Evolutionary conservation across 64 coral and sea anemone genomes (phyloP), one percentile per base, ranked within the genome.

Genomic region (Montipora sp.): DNA sequence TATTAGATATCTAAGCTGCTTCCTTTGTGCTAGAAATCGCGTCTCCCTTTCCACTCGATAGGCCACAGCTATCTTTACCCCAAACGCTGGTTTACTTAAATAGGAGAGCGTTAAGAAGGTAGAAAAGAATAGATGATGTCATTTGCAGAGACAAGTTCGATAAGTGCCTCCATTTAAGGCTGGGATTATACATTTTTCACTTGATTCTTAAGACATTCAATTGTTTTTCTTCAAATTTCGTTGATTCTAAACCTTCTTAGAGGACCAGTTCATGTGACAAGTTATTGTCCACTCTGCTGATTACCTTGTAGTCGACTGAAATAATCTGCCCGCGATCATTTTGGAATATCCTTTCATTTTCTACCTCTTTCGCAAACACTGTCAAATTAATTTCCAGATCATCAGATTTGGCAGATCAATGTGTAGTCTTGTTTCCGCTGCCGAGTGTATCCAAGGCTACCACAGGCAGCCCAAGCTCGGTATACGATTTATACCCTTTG

Each of bases 151-250:
- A 82, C 55, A 45, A 5, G 48, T 16, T 58, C 45, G 24, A 24
- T 57, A 50, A 78, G 75, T 78, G 44, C 11, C 45, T 20, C 6
- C 11, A 50, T 78, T 48, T 4, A 19, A 78, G 44, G 47, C 44
- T 11, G 23, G 80, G 58, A 65, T 82, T 45, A 82, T 82, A 63
- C 51, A 82, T 65, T 82, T 65, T 66, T 63, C 79, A 81, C 53
- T 63, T 63, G 3, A 23, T 61, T 43, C 78, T 58, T 59, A 58
- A 13, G 47, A 10, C 51, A 22, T 4, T 44, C 14, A 36, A 63
- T 63, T 61, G 51, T 82, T 82, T 48, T 60, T 82, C 23, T 82
- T 82, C 23, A 23, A 4, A 45, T 45, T 4, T 44, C 63, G 80
- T 18, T 82, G 80, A 82, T 63, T 43, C 23, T 82, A 82, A 82